phyloP scores from a whole-genome alignment of 2,113 vertebrate species.

The Tenrec ecaudatus region DNA sequence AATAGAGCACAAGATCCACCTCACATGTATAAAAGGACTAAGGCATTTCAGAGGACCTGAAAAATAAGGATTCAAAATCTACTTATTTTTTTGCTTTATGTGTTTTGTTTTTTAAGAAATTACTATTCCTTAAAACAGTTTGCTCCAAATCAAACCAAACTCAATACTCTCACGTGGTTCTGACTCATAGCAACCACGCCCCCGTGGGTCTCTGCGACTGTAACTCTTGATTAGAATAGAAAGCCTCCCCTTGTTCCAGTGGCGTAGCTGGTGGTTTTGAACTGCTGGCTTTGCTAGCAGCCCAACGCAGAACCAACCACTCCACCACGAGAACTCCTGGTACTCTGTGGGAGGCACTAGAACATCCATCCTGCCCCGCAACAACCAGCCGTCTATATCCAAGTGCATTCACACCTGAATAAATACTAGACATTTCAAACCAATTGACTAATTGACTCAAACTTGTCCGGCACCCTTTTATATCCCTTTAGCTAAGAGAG shows the following conservation, averaged over 20 bases:
- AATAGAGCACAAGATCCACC: not conserved
- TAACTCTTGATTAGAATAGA: too few species aligned
- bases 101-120: conserved; percentile 47
- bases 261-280: too few species aligned
- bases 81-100: not conserved
- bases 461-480: not conserved
- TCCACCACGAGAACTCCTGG: too few species aligned
- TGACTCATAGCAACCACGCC: too few species aligned
- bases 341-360: too few species aligned
- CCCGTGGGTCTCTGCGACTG: too few species aligned
- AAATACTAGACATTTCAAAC: not conserved
- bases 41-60: conserved; percentile 22
- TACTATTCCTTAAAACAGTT: not conserved
- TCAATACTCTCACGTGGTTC: too few species aligned
- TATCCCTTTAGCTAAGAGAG: not conserved
- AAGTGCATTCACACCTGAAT: not conserved
- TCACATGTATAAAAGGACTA: not conserved
- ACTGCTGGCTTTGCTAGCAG: too few species aligned
- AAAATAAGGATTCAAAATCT: not conserved
- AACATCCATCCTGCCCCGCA: too few species aligned
- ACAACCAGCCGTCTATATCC: not conserved
- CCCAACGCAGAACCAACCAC: too few species aligned
- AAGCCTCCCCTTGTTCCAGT: too few species aligned
- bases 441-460: not conserved
- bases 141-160: too few species aligned